Percentiles rank a stretch among this genome's conserved stretches.
phyloP scores from a whole-genome alignment of 2,113 vertebrate species.

The Hippopotamus amphibius region DNA sequence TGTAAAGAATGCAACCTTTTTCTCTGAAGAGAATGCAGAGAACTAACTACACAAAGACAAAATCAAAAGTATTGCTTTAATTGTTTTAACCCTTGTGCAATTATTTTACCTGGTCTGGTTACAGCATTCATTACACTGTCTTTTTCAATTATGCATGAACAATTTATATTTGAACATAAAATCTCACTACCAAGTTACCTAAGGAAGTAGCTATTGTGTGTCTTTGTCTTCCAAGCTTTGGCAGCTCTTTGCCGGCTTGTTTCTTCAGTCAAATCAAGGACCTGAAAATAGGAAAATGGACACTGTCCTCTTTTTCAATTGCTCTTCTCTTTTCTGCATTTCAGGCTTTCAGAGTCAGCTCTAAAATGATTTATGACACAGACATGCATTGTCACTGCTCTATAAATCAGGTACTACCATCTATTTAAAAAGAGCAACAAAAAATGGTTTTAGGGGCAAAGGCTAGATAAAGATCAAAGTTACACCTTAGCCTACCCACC shows the following conservation, averaged over 20 bases:
- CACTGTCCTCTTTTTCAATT: not conserved
- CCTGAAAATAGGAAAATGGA: not conserved
- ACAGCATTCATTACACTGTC: not conserved
- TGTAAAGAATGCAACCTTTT: not conserved
- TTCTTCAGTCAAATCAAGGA: not conserved
- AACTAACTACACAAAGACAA: not conserved
- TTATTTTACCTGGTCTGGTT: not conserved
- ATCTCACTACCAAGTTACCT: not conserved
- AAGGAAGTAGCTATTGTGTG: not conserved
- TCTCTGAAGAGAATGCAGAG: not conserved
- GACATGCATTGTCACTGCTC: not conserved
- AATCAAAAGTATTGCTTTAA: not conserved
- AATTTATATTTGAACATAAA: not conserved
- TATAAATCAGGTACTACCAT: not conserved
- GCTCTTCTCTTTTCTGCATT: not conserved
- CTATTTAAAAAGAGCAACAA: not conserved
- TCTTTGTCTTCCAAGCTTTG: not conserved
- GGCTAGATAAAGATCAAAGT: not conserved
- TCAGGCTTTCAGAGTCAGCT: not conserved
- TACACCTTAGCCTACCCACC: not conserved
- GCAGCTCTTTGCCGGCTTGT: not conserved
- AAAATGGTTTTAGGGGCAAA: not conserved
- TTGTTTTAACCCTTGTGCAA: not conserved
- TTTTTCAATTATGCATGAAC: not conserved
- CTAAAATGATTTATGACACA: not conserved